Base-by-base conservation (phyloP, 2,888 invertebrate genomes). In the Pachliopta kotzebuea region DNA sequence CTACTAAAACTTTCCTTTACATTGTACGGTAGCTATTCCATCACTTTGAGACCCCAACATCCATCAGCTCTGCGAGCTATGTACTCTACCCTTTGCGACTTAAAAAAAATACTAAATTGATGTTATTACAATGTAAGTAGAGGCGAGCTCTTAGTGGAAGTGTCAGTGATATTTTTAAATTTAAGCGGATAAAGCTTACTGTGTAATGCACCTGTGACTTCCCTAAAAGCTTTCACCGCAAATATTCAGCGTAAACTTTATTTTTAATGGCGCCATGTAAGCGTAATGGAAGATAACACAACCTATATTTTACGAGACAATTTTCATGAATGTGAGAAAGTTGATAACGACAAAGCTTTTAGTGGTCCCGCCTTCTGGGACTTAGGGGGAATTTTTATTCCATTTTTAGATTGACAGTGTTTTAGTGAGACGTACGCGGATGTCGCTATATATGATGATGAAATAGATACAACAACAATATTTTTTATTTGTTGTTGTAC, bases 181-280 rank as follows among this genome's bases (percentile, higher is more conserved):
- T 84, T 79, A 84, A 81, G 76, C 79, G 79, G 78, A 81, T 79
- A 81, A 76, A 80, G 78, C 76, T 76, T 77, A 77, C 78, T 74
- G 75, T 84, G 78, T 86, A 85, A 86, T 88, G 86, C 90, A 90
- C 88, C 90, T 90, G 90, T 76, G 85, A 81, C 87, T 83, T 78
- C 69, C 76, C 82, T 88, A 85, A 88, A 87, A 88, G 88, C 87
- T 78, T 80, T 84, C 81, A 71, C 76, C 75, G 74, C 79, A 82
- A 81, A 83, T 84, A 84, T 85, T 84, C 82, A 75, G 74, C 76
- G 79, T 78, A 80, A 82, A 85, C 79, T 86, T 88, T 86, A 87
- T 88, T 87, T 88, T 88, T 89, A 90, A 90, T 90, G 89, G 86
- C 75, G 71, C 75, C 71, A 76, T 83, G 86, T 84, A 85, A 81